These are phyloP conservation scores for Patiria miniata DNA, from an alignment of 35 echinoderm and acorn worm genomes.

Conservation along the genomic window DNA sequence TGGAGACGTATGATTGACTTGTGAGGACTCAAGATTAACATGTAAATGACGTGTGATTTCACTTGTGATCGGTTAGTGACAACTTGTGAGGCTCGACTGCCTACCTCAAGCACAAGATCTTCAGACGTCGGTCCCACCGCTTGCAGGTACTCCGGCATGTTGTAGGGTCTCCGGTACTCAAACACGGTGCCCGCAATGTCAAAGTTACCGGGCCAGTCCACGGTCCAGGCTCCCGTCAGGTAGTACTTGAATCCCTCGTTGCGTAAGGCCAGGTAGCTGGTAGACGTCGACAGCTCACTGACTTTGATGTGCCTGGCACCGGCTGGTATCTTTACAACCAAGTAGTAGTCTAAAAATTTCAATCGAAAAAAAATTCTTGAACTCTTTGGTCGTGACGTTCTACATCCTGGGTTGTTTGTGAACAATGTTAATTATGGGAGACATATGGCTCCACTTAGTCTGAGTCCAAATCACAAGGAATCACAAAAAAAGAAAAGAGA, in stretches of 20 bases:
- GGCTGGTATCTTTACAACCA: conserved; percentile 75
- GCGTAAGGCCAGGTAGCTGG: conserved; percentile 86
- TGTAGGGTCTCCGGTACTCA: conserved; percentile 76
- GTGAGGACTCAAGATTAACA: too few relatives aligned
- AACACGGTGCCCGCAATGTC: conserved; percentile 85
- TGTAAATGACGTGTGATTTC: too few relatives aligned
- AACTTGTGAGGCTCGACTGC: too few relatives aligned
- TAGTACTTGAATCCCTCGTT: conserved; percentile 85
- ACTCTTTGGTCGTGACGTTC: too few relatives aligned
- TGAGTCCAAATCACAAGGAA: too few relatives aligned
- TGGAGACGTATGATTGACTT: too few relatives aligned
- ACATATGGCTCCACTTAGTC: too few relatives aligned
- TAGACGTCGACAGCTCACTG: conserved; percentile 53
- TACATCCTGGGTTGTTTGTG: too few relatives aligned
- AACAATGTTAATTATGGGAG: too few relatives aligned
- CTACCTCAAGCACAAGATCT: conserved; percentile 87
- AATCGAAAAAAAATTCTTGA: too few relatives aligned
- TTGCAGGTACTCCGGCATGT: conserved; percentile 64
- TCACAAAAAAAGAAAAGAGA: too few relatives aligned
- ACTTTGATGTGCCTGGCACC: conserved; percentile 85
- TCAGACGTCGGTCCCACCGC: conserved; percentile 76
- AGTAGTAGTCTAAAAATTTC: conserved; percentile 76
- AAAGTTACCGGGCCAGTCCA: conserved; percentile 96
- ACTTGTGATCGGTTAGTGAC: too few relatives aligned
- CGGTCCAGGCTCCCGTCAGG: conserved; percentile 92